A percentile compares a stretch with the other conserved stretches of the same genome.
Conservation (phyloP, 2,113 vertebrate species). For the Anser cygnoides region DNA sequence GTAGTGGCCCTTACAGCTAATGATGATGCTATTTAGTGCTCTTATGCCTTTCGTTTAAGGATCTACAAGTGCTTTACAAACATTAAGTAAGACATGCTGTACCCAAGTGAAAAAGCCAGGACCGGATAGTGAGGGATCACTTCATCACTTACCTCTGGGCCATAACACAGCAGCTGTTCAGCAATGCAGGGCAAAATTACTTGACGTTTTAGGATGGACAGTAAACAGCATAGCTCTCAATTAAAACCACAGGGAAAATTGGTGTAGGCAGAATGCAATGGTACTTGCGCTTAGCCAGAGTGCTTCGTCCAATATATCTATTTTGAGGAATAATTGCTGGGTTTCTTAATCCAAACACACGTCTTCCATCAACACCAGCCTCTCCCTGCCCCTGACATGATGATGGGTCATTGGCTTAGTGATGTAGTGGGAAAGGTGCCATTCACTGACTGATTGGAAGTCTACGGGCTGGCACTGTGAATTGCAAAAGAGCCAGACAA, state of each 20-base stretch:
- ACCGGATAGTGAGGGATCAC: neutral
- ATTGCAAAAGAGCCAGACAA: neutral
- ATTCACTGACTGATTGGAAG: neutral
- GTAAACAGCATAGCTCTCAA: neutral
- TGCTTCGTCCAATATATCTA: neutral
- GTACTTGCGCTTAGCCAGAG: neutral
- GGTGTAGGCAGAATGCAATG: neutral
- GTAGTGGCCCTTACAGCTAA: constrained; percentile 11
- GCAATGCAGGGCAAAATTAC: neutral
- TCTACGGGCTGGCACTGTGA: neutral
- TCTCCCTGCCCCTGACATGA: neutral
- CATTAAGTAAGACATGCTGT: neutral
- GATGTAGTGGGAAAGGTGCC: neutral
- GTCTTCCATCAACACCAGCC: neutral
- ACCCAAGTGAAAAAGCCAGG: neutral
- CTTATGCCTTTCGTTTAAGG: constrained; percentile 39
- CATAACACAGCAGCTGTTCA: neutral
- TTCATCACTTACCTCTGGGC: neutral
- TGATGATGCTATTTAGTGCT: constrained; percentile 13
- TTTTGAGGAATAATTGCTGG: neutral
- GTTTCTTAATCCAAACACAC: neutral
- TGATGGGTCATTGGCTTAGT: neutral
- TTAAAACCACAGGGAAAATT: constrained; percentile 2
- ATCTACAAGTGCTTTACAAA: neutral
- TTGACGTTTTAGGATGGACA: neutral